Conservation (phyloP, 2,888 invertebrate species). For the Microdon myrmicae region DNA sequence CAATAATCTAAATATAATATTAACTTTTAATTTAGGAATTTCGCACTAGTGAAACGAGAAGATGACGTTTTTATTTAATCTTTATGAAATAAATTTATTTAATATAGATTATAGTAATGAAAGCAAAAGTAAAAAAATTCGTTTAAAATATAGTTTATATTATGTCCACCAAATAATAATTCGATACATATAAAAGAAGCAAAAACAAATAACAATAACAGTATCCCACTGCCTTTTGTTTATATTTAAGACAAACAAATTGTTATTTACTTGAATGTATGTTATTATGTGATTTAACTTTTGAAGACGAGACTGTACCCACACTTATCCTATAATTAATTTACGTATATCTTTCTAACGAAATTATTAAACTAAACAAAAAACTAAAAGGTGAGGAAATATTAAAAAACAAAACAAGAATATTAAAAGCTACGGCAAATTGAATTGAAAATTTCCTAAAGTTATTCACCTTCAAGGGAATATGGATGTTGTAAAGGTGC, state of each 20-base stretch:
- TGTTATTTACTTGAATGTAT: constrained; percentile 42
- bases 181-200: no score
- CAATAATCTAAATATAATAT: no score
- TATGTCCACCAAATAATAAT: constrained; percentile 42
- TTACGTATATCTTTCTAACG: constrained; percentile 15
- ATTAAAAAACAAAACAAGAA: no score
- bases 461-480: constrained; percentile 2
- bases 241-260: constrained; percentile 33
- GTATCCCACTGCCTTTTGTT: constrained; percentile 45
- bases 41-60: no score
- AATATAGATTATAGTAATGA: no score
- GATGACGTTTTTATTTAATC: no score
- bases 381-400: not conserved
- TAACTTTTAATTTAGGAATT: no score
- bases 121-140: constrained; percentile 1
- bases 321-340: constrained; percentile 29
- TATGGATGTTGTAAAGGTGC: constrained; percentile 1
- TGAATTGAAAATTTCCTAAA: constrained; percentile 28
- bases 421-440: no score
- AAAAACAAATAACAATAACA: constrained; percentile 25
- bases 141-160: constrained; percentile 11
- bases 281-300: constrained; percentile 48
- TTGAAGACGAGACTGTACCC: constrained; percentile 47
- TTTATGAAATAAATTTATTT: no score
- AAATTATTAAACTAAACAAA: constrained; percentile 1